Evolutionary conservation across 2,113 vertebrate species (phyloP), one percentile per base, ranked within the genome.

Genomic region (Eulemur rufifrons): DNA sequence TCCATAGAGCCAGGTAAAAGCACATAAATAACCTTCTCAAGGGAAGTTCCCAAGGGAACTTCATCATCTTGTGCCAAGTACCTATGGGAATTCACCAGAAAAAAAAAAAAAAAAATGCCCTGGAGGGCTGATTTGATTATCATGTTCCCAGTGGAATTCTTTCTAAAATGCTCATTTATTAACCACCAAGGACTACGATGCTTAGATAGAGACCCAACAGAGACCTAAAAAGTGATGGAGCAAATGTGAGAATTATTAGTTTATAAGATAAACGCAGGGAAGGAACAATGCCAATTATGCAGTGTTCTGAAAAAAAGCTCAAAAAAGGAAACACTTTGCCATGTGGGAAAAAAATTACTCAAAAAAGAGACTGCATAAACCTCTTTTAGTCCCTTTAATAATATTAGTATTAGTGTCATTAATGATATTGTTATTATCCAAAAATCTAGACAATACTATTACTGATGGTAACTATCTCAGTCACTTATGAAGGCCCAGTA

Each of bases 131-230:
- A 97, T 91, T 29, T 88, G 73, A 95, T 90, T 87, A 90, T 61
- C 56, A 76, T 39, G n/a, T 81, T 86, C 69, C 29, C 71, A 54
- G 32, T 61, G 32, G 63, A 89, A 80, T 76, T 96, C 94, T 88
- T 90, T 63, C 63, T 88, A 69, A 97, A 96, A 91, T 74, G 68
- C 7, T 95, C 66, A 74, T 92, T 96, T 91, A 86, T 96, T 97
- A 86, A 93, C 77, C 50, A 66, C 68, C 8, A 63, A 90, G 52
- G 77, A 83, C 21, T 74, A 29, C 10, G 73, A 87, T 74, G 76
- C 37, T 89, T 52, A 80, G n/a, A n/a, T 77, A 68, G 54, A 54
- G 52, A 52, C 37, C 66, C 66, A 66, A 15, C 29, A 80, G 61
- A 86, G 27, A 92, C 45, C 45, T 64, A 69, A 95, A 90, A 90